Evolutionary conservation across 2,113 vertebrate genomes (phyloP).

Genomic region (Strix aluco): DNA sequence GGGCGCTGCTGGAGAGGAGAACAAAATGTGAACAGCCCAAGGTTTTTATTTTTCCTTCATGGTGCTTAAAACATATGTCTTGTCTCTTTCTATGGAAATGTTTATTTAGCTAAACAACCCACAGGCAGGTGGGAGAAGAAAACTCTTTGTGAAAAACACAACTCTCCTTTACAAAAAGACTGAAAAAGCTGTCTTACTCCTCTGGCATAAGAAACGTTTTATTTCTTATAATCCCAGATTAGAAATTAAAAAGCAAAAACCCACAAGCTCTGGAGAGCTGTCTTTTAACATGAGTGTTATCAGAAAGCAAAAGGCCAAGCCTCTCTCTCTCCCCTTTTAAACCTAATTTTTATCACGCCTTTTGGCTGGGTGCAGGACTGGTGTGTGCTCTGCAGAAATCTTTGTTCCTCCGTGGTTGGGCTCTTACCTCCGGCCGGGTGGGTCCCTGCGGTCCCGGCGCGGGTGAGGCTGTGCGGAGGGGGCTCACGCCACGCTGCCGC

Average conservation of each 20-base stretch:
- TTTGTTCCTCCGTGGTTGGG: neutral
- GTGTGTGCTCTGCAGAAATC: neutral
- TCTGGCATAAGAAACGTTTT: neutral
- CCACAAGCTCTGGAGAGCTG: neutral
- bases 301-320: neutral
- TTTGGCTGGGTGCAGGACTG: neutral
- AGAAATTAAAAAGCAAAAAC: neutral
- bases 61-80: neutral
- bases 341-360: neutral
- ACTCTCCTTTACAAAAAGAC: neutral
- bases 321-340: neutral
- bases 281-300: neutral
- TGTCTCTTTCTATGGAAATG: neutral
- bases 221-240: neutral
- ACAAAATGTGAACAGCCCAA: neutral
- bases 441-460: rapidly evolving
- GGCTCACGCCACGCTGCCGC: rapidly evolving
- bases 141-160: neutral
- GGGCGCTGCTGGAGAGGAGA: neutral
- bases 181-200: neutral
- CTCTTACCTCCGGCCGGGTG: neutral
- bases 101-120: neutral
- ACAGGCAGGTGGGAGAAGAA: neutral
- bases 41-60: neutral
- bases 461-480: neutral